Percentiles rank a stretch among this genome's conserved stretches.
Evolutionary conservation across 1,140 invertebrate species (phyloP).

Genomic region (Diabrotica undecimpunctata): DNA sequence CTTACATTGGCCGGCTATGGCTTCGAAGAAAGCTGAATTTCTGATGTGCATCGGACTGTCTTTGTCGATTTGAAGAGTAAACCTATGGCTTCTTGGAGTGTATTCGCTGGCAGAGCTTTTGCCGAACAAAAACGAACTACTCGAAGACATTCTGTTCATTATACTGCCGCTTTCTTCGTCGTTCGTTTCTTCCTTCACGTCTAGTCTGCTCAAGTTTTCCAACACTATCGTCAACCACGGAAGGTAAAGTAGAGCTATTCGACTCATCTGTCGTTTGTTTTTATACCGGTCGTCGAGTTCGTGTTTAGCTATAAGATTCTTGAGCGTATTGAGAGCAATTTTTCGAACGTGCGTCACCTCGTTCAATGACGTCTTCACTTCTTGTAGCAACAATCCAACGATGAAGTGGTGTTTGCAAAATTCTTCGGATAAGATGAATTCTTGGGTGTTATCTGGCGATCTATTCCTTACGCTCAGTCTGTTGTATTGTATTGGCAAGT

Average conservation of each 20-base stretch:
- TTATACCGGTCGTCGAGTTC: constrained; percentile 89
- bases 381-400: constrained; percentile 68
- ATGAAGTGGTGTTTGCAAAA: constrained; percentile 89
- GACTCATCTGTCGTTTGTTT: constrained; percentile 70
- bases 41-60: constrained; percentile 60
- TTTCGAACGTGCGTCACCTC: constrained; percentile 78
- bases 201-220: constrained; percentile 72
- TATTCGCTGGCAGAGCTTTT: constrained; percentile 42
- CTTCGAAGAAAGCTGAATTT: constrained; percentile 72
- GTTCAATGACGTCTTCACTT: constrained; percentile 74
- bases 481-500: constrained; percentile 72
- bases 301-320: constrained; percentile 89
- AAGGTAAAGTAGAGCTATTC: constrained; percentile 85
- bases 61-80: constrained; percentile 55
- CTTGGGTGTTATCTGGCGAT: constrained; percentile 53
- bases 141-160: constrained; percentile 51
- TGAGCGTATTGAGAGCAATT: constrained; percentile 71
- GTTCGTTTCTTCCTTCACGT: constrained; percentile 41
- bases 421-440: constrained; percentile 67
- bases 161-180: constrained; percentile 46
- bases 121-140: constrained; percentile 42
- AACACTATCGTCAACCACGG: constrained; percentile 84
- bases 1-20: constrained; percentile 70
- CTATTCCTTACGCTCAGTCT: constrained; percentile 52
- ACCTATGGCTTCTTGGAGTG: constrained; percentile 43